These are phyloP conservation scores for Pseudonaja textilis DNA, from an alignment of 2,113 vertebrate genomes.

Conservation along the genomic window DNA sequence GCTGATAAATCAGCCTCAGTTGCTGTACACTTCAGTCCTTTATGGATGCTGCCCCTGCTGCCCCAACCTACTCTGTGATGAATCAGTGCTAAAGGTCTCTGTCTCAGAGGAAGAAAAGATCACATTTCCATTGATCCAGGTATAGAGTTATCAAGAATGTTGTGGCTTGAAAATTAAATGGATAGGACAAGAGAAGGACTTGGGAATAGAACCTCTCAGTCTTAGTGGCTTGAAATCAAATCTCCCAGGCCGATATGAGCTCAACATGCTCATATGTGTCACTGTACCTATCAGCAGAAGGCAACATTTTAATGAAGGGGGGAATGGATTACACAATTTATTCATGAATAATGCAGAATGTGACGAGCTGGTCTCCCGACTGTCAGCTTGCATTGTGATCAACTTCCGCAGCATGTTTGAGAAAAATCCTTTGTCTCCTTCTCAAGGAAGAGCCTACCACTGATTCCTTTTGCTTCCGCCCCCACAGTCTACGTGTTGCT, in stretches of 20 bases:
- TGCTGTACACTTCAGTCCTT: not conserved
- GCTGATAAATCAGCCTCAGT: conserved; percentile 4
- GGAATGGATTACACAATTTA: conserved; percentile 64
- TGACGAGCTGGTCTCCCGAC: conserved; percentile 62
- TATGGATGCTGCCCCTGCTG: not conserved
- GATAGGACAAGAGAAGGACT: not conserved
- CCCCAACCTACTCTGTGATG: not conserved
- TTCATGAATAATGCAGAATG: conserved; percentile 81
- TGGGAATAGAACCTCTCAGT: not conserved
- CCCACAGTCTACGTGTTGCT: conserved; percentile 32
- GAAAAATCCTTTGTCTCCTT: conserved; percentile 41
- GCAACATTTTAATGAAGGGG: conserved; percentile 69
- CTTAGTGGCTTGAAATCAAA: conserved; percentile 56
- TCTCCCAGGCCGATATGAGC: conserved; percentile 1
- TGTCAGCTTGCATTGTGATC: conserved; percentile 60
- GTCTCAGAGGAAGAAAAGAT: not conserved
- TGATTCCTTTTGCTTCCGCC: not conserved
- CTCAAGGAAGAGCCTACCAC: not conserved
- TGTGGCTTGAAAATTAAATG: not conserved
- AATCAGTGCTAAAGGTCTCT: not conserved
- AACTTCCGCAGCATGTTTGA: conserved; percentile 33
- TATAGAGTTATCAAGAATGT: too few relatives aligned
- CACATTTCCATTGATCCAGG: not conserved
- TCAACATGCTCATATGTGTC: conserved; percentile 22
- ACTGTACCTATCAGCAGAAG: conserved; percentile 56